These are phyloP conservation scores for Pterobdella sp. DNA, from an alignment of 2,888 invertebrate species.

Conservation along the genomic window DNA sequence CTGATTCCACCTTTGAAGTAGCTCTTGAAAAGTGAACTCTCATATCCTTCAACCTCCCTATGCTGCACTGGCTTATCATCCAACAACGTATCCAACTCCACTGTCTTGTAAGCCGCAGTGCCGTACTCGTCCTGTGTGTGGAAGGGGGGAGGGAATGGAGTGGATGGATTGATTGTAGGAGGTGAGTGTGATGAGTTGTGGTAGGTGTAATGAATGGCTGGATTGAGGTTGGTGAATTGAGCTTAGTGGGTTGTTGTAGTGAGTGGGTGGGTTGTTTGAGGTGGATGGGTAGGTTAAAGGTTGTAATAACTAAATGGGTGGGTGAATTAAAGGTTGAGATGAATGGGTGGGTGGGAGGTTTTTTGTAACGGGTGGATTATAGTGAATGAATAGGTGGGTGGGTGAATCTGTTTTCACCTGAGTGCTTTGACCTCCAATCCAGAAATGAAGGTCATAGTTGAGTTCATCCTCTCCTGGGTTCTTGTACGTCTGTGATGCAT, in stretches of 20 bases:
- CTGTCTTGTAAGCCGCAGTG: slow-evolving; percentile 52
- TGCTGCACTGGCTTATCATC: slow-evolving; percentile 50
- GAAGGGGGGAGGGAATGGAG: not conserved
- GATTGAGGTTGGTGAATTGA: not conserved
- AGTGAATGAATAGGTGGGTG: not conserved
- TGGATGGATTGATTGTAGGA: not conserved
- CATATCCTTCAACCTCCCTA: slow-evolving; percentile 48
- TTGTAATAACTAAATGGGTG: not conserved
- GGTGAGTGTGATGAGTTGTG: not conserved
- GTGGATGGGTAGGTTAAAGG: not conserved
- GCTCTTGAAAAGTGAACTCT: slow-evolving; percentile 46
- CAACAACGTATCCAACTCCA: slow-evolving; percentile 49
- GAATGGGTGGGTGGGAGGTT: not conserved
- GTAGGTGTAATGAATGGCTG: not conserved
- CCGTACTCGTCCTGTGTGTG: slow-evolving; percentile 48
- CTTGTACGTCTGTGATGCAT: slow-evolving; percentile 45
- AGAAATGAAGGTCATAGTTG: slow-evolving; percentile 49
- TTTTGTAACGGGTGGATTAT: not conserved
- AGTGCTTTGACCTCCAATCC: slow-evolving; percentile 50
- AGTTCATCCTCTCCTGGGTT: slow-evolving; percentile 41
- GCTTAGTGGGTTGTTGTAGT: not conserved
- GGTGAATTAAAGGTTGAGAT: not conserved
- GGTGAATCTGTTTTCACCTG: slow-evolving; percentile 41
- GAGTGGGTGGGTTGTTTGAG: not conserved
- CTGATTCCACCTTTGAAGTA: slow-evolving; percentile 45